Percentiles rank a stretch among this genome's conserved stretches.
Evolutionary conservation across 1,140 invertebrate species (phyloP).

Genomic region (Drosophila kanapiae): DNA sequence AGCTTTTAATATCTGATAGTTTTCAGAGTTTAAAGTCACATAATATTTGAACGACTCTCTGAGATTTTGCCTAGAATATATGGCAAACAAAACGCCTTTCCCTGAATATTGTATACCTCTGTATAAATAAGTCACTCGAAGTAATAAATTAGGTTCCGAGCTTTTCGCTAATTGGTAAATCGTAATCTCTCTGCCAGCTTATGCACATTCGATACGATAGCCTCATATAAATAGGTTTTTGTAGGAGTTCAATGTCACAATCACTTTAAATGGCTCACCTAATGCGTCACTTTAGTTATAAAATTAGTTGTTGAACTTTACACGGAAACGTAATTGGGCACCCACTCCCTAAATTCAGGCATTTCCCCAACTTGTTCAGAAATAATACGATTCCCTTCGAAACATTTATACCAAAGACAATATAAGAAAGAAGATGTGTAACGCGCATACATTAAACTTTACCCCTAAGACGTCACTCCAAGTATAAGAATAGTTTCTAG

Average conservation of each 20-base stretch:
- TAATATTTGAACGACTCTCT: background rate
- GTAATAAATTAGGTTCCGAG: background rate
- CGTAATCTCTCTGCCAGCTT: background rate
- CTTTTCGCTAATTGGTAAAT: too few species aligned
- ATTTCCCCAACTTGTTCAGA: background rate
- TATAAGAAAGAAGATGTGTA: background rate
- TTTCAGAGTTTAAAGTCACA: background rate
- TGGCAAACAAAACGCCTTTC: background rate
- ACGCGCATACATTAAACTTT: background rate
- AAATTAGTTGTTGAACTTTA: background rate
- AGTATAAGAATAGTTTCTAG: conserved; percentile 59
- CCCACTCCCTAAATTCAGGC: too few species aligned
- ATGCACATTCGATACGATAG: conserved; percentile 1
- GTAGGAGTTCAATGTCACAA: conserved; percentile 21
- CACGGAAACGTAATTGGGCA: background rate
- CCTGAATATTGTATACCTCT: background rate
- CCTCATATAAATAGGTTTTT: background rate
- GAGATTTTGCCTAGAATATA: background rate
- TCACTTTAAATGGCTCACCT: background rate
- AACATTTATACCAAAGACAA: background rate
- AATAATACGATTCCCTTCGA: background rate
- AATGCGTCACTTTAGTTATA: background rate
- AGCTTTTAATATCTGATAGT: background rate
- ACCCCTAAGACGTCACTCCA: conserved; percentile 46
- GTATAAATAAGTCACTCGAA: background rate